Evolutionary conservation across 2,797 vertebrate species (phyloP), one percentile per base, ranked within the genome.

Genomic region (Spinibarbus caldwelli): DNA sequence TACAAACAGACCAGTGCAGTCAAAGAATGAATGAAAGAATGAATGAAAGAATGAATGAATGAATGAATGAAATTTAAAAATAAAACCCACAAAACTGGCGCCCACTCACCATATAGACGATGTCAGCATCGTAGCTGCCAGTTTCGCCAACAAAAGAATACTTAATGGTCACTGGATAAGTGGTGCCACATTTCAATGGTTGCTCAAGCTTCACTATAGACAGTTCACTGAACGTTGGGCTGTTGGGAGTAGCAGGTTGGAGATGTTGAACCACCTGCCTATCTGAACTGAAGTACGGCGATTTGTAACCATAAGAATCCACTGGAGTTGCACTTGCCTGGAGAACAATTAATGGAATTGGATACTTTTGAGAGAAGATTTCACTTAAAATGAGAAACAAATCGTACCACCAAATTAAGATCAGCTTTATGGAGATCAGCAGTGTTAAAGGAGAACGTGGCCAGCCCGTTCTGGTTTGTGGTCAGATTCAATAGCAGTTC

Each of bases 71-170:
- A n/a, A n/a, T n/a, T n/a, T n/a, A n/a, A n/a, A n/a, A n/a, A n/a
- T n/a, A n/a, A n/a, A n/a, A n/a, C n/a, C n/a, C n/a, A n/a, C n/a
- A n/a, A n/a, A 9, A 38, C 41, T 43, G 41, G 41, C 4, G 41
- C 41, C 41, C 41, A 11, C 41, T 43, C 10, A 43, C 94, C 90
- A 93, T 87, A 87, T 92, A 93, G 29, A 92, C 81, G 5, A 95
- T 2, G 78, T 91, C 87, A 54, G 87, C 68, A 0, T 36, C 49
- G 31, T 85, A 89, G 8, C 14, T 57, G 1, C 82, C 57, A 21
- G 45, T 76, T 83, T 95, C 93, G 36, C 92, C 91, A 41, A 88
- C 87, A 5, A 95, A 45, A 1, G 88, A 86, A 87, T 93, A 95
- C 1, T 85, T 36, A 31, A 94, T 82, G 5, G 36, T 81, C 70